These are phyloP conservation scores for Anableps anableps DNA, from an alignment of 2,797 vertebrate species.

Conservation along the genomic window DNA sequence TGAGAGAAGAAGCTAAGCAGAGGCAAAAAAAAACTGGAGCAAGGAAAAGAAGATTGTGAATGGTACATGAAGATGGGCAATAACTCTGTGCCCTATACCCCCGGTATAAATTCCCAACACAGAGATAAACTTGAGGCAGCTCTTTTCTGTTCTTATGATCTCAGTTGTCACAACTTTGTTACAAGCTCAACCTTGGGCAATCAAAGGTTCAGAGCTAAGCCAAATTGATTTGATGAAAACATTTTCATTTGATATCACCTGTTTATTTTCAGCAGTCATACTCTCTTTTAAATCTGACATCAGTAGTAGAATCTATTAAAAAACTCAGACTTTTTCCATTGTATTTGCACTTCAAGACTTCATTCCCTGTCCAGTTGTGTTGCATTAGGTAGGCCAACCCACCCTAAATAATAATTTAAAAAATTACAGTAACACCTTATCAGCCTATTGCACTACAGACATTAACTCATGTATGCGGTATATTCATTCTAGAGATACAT, in stretches of 20 bases:
- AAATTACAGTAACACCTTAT: neutral
- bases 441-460: neutral
- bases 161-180: conserved; percentile 32
- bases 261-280: neutral
- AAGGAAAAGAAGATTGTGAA: conserved; percentile 8
- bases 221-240: neutral
- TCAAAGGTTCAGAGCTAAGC: conserved; percentile 13
- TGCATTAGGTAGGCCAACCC: neutral
- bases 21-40: conserved; percentile 18
- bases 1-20: conserved; percentile 21
- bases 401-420: neutral
- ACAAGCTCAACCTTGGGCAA: conserved; percentile 29
- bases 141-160: conserved; percentile 36
- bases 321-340: neutral
- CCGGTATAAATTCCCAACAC: conserved; percentile 5
- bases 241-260: neutral
- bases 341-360: neutral
- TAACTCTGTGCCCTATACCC: neutral
- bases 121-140: conserved; percentile 30
- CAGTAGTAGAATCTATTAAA: neutral
- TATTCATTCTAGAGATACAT: conserved; percentile 14
- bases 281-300: neutral
- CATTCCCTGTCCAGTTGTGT: neutral
- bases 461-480: conserved; percentile 13
- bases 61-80: conserved; percentile 1